Evolutionary conservation across 2,797 vertebrate species (phyloP).

Genomic region (Anguilla obscura): DNA sequence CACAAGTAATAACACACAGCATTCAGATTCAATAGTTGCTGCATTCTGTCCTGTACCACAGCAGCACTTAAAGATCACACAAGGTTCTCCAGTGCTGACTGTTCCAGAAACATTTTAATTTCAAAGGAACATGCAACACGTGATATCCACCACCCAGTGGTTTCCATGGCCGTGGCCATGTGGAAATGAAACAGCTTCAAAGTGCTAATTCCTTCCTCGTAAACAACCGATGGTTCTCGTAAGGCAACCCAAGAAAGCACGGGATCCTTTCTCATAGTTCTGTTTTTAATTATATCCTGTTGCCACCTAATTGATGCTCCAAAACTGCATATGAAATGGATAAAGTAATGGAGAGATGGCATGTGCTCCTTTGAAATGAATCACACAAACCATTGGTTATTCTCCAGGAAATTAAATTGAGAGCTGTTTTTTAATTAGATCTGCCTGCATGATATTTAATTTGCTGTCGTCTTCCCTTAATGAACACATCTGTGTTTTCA

Average conservation of each 20-base stretch:
- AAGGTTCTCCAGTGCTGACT: neutral
- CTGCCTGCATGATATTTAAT: slow-evolving; percentile 11
- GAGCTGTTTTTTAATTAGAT: slow-evolving; percentile 29
- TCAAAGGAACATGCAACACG: neutral
- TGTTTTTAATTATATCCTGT: slow-evolving; percentile 20
- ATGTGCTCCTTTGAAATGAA: slow-evolving; percentile 23
- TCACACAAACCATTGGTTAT: slow-evolving; percentile 9
- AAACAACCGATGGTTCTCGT: neutral
- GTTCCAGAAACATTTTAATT: neutral
- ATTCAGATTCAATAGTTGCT: neutral
- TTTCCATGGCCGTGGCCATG: neutral
- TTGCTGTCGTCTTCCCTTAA: slow-evolving; percentile 26
- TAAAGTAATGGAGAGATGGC: neutral
- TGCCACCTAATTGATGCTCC: neutral
- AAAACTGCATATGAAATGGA: slow-evolving; percentile 8
- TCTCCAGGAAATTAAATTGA: slow-evolving; percentile 28
- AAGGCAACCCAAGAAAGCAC: neutral
- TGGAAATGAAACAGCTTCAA: neutral
- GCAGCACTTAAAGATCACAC: neutral
- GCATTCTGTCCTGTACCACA: neutral
- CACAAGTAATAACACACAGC: neutral
- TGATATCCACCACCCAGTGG: neutral
- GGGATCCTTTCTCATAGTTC: neutral
- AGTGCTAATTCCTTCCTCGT: neutral
- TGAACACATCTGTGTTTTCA: slow-evolving; percentile 30